phyloP scores from a whole-genome alignment of 37 sponge, comb jelly and placozoan genomes.

The Geodia barretti region DNA sequence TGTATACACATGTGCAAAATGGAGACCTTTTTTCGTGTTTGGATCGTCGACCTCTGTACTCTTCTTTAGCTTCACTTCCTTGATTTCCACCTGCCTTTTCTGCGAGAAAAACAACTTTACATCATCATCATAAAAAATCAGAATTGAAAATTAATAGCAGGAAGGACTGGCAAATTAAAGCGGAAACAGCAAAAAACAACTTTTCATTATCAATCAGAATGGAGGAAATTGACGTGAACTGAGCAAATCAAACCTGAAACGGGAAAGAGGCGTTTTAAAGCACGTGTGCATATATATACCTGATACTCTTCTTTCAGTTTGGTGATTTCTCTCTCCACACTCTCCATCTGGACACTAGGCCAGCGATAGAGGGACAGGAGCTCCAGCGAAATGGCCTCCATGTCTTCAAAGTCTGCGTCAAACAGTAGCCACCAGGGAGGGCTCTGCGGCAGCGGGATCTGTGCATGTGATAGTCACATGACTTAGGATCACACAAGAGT shows the following conservation, averaged over 20 bases:
- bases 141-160: no score
- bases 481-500: background rate
- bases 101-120: background rate
- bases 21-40: background rate
- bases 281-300: no score
- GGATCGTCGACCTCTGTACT: background rate
- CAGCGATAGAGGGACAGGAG: slow-evolving; percentile 59
- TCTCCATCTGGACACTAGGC: slow-evolving; percentile 42
- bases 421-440: slow-evolving; percentile 95
- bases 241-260: no score
- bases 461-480: background rate
- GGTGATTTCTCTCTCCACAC: slow-evolving; percentile 66
- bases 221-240: no score
- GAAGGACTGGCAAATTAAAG: no score
- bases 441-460: slow-evolving; percentile 82
- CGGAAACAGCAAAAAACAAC: no score
- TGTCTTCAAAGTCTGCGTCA: slow-evolving; percentile 49
- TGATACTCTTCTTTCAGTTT: slow-evolving; percentile 37
- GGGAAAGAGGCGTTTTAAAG: no score
- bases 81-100: slow-evolving; percentile 56
- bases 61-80: slow-evolving; percentile 49
- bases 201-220: no score
- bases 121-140: no score
- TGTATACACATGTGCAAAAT: slow-evolving; percentile 6
- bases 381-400: slow-evolving; percentile 66